These are phyloP conservation scores for Eutrigla gurnardus DNA, from an alignment of 2,797 vertebrate species.

Conservation along the genomic window DNA sequence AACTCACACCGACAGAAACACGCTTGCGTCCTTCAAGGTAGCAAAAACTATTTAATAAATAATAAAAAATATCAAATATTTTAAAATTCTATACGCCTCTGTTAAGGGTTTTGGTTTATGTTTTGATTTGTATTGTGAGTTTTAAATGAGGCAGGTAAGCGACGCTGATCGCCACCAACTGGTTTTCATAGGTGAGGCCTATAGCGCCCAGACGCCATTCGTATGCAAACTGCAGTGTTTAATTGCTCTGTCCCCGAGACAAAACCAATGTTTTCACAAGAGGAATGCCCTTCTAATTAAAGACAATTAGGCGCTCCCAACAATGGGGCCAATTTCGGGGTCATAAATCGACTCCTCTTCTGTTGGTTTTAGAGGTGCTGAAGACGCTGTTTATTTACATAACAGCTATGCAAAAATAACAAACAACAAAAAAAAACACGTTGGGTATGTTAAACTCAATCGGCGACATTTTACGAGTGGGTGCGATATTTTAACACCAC, in stretches of 20 bases:
- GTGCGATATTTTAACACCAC: neutral
- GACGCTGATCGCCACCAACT: constrained; percentile 64
- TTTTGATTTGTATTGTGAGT: constrained; percentile 21
- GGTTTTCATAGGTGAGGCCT: constrained; percentile 70
- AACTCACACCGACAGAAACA: neutral
- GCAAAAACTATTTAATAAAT: neutral
- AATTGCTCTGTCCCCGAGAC: constrained; percentile 74
- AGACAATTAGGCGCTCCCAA: constrained; percentile 82
- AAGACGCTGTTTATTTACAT: constrained; percentile 78
- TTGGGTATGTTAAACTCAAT: constrained; percentile 3
- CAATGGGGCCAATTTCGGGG: constrained; percentile 78
- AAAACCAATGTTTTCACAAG: constrained; percentile 81
- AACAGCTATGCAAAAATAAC: constrained; percentile 63
- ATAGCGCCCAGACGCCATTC: constrained; percentile 72
- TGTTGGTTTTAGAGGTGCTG: constrained; percentile 79
- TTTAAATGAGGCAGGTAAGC: constrained; percentile 28
- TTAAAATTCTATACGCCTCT: neutral
- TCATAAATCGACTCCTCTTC: constrained; percentile 80
- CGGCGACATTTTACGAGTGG: neutral
- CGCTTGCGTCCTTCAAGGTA: neutral
- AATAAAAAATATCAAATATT: neutral
- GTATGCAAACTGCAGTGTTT: constrained; percentile 80
- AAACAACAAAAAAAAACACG: constrained; percentile 52
- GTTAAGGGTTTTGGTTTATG: constrained; percentile 29
- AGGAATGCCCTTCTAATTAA: constrained; percentile 84